Conservation (phyloP, 2,888 invertebrate species). For the Plutella xylostella region DNA sequence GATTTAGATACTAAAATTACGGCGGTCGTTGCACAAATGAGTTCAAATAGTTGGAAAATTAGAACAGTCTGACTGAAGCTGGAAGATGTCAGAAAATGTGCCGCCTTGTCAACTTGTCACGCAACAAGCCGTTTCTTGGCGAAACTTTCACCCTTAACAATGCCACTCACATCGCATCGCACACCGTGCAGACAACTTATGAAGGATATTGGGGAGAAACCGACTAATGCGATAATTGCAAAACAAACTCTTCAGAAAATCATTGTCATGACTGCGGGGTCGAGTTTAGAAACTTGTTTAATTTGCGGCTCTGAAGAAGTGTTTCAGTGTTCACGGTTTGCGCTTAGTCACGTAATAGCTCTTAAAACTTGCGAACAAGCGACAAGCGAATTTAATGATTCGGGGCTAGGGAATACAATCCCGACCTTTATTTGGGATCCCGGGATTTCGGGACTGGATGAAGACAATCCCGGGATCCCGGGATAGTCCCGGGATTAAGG, state of each 20-base stretch:
- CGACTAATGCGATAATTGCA: background rate
- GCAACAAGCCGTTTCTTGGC: conserved; percentile 23
- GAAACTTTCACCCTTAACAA: conserved; percentile 20
- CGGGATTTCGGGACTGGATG: no score
- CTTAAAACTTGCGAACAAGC: conserved; percentile 34
- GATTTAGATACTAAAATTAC: no score
- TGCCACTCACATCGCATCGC: conserved; percentile 24
- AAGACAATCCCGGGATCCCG: no score
- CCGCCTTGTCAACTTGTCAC: conserved; percentile 16
- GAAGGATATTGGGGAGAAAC: conserved; percentile 24
- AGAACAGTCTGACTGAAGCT: no score
- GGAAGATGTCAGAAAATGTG: no score
- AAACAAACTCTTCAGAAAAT: background rate
- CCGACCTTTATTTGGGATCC: no score
- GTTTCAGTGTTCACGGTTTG: conserved; percentile 24
- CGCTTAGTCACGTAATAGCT: conserved; percentile 66
- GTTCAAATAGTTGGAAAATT: no score
- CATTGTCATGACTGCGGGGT: conserved; percentile 5
- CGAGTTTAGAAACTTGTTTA: conserved; percentile 46
- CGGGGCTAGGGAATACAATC: no score
- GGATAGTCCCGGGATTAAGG: background rate
- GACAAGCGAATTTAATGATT: conserved; percentile 16
- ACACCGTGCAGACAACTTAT: no score
- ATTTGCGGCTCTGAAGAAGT: conserved; percentile 52
- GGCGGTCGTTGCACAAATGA: no score